Base-by-base conservation (phyloP, 2,888 invertebrate species). In the Trichogramma dendrolimi region DNA sequence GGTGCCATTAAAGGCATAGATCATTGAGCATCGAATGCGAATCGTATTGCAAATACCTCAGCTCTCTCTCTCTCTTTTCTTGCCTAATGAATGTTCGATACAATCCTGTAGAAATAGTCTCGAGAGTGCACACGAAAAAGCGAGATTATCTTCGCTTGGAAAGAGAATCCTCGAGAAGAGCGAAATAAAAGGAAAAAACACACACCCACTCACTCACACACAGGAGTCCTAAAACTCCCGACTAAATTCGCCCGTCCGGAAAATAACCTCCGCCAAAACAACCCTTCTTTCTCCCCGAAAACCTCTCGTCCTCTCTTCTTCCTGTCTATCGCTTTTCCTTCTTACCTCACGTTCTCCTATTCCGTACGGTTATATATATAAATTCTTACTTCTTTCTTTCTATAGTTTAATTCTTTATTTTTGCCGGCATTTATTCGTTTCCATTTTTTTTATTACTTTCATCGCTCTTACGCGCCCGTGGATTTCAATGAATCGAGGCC, bases 241-340 rank as follows among this genome's bases (percentile, higher is more conserved):
- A 67, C 67, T 69, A 70, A 70, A 27, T 51, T 71, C 75, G 73
- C 70, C 69, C 74, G 73, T 65, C 75, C 72, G 75, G 75, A 77
- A 78, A 78, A 78, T 78, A 76, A 75, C 72, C 73, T 75, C 67
- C 70, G 70, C 70, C 71, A 71, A 76, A 76, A 74, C 73, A 76
- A 72, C 71, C 69, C 66, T 60, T 65, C 27, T 27, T 27, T 27
- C 27, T 27, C 27, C 27, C 27, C 27, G 27, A 27, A 27, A 27
- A 58, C 60, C 58, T 64, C 59, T 63, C 65, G 67, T 61, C 58
- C 59, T 63, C 51, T 49, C 59, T 57, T 61, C 62, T 60, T 65
- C 55, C 62, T 58, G 60, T 40, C 64, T 54, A 62, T 60, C 44
- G 61, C 64, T 60, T 57, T 60, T 41, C 52, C 44, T 56, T 54